Evolutionary conservation across 2,888 invertebrate genomes (phyloP).

Genomic region (Panorpa germanica): DNA sequence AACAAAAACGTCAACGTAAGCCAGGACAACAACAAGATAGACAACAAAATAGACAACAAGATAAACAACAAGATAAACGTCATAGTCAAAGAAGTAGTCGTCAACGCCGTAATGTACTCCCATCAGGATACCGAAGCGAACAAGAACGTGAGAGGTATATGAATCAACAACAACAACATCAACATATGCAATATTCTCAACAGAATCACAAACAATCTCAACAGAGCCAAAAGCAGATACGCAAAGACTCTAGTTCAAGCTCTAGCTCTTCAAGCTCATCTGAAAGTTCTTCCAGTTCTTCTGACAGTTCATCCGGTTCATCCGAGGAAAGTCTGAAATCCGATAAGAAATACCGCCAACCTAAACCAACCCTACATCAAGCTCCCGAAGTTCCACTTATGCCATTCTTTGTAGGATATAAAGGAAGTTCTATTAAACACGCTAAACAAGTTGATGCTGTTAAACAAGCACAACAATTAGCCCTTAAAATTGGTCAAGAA

Average conservation of each 20-base stretch:
- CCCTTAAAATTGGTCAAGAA: conserved; percentile 37
- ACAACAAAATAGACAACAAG: conserved; percentile 9
- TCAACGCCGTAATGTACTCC: conserved; percentile 9
- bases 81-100: conserved; percentile 13
- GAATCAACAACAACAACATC: conserved; percentile 6
- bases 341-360: conserved; percentile 18
- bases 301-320: too few species aligned
- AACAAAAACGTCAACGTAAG: conserved; percentile 16
- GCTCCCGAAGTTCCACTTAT: conserved; percentile 27
- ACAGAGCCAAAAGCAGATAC: too few species aligned
- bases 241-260: too few species aligned
- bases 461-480: conserved; percentile 19
- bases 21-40: conserved; percentile 14
- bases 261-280: too few species aligned
- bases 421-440: conserved; percentile 25
- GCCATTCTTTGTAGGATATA: conserved; percentile 26
- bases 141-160: neutral
- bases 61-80: conserved; percentile 16
- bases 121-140: conserved; percentile 3
- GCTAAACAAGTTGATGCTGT: conserved; percentile 17
- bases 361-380: conserved; percentile 19
- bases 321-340: too few species aligned
- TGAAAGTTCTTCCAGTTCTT: too few species aligned
- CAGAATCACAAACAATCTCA: conserved; percentile 4
- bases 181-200: conserved; percentile 7